Evolutionary conservation across 2,888 invertebrate genomes (phyloP).

Genomic region (Drosophila meridionalis): DNA sequence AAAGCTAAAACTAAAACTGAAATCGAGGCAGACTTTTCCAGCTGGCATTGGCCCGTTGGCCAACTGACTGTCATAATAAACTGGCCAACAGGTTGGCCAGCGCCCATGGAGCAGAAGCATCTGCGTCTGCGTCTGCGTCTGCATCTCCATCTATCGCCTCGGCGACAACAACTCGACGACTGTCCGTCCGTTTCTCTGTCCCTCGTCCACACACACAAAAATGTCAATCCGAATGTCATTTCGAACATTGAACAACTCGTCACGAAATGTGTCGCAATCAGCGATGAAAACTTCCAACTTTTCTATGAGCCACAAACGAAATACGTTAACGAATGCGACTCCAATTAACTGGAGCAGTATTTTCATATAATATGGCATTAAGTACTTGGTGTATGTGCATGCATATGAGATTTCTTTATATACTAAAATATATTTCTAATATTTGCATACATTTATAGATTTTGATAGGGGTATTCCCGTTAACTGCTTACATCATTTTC

Average conservation of each 20-base stretch:
- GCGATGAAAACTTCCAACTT: slow-evolving; percentile 33
- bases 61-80: slow-evolving; percentile 75
- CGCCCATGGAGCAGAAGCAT: slow-evolving; percentile 50
- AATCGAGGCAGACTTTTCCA: slow-evolving; percentile 63
- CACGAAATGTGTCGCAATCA: slow-evolving; percentile 48
- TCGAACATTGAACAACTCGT: slow-evolving; percentile 27
- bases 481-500: background rate
- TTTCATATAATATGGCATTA: background rate
- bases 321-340: background rate
- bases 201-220: slow-evolving; percentile 24
- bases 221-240: slow-evolving; percentile 36
- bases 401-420: background rate
- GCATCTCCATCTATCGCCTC: slow-evolving; percentile 7
- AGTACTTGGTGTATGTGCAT: background rate
- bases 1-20: slow-evolving; percentile 40
- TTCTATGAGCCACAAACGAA: background rate
- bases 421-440: background rate
- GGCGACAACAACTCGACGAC: slow-evolving; percentile 34
- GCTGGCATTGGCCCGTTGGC: slow-evolving; percentile 36
- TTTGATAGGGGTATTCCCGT: no score
- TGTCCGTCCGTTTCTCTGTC: slow-evolving; percentile 31
- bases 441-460: no score
- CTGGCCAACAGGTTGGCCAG: slow-evolving; percentile 65
- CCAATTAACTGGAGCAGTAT: background rate
- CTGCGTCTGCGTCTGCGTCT: slow-evolving; percentile 6